Percentiles rank a stretch among this genome's conserved stretches.
Evolutionary conservation across 2,888 invertebrate genomes (phyloP).

Genomic region (Salpingus planirostris): DNA sequence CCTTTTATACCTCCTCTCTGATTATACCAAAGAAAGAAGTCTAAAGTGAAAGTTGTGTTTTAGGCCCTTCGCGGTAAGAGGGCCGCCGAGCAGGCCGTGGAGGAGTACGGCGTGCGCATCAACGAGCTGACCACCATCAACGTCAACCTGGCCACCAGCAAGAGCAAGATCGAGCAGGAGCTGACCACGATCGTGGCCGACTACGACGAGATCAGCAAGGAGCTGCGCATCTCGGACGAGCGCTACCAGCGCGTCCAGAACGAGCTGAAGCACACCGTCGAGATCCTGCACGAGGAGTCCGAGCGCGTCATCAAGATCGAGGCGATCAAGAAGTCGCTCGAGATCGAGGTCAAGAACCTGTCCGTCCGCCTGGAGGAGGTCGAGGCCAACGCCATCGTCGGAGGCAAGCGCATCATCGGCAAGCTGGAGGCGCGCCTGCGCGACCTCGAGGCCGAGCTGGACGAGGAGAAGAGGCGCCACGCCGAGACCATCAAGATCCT

Average conservation of each 20-base stretch:
- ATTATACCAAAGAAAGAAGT: background rate
- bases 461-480: slow-evolving; percentile 95
- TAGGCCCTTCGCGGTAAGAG: slow-evolving; percentile 89
- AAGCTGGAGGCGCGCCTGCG: slow-evolving; percentile 93
- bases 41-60: slow-evolving; percentile 4
- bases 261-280: slow-evolving; percentile 90
- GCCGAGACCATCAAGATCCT: slow-evolving; percentile 95
- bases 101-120: slow-evolving; percentile 85
- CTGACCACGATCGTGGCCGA: slow-evolving; percentile 84
- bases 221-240: slow-evolving; percentile 87
- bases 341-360: slow-evolving; percentile 94
- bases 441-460: slow-evolving; percentile 88
- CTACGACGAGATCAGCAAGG: slow-evolving; percentile 96
- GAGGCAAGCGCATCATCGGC: slow-evolving; percentile 94
- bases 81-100: slow-evolving; percentile 78
- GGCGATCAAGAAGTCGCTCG: slow-evolving; percentile 93
- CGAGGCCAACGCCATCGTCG: slow-evolving; percentile 93
- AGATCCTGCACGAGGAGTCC: slow-evolving; percentile 90
- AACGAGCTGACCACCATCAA: slow-evolving; percentile 93
- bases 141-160: slow-evolving; percentile 88
- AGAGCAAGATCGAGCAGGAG: slow-evolving; percentile 93
- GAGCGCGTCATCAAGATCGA: slow-evolving; percentile 96
- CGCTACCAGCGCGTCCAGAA: slow-evolving; percentile 87
- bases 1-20: too few relatives aligned
- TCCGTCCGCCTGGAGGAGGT: slow-evolving; percentile 91